Percentiles rank a stretch among this genome's conserved stretches.
Conservation (phyloP, 1,140 invertebrate species). For the Drosophila triauraria region DNA sequence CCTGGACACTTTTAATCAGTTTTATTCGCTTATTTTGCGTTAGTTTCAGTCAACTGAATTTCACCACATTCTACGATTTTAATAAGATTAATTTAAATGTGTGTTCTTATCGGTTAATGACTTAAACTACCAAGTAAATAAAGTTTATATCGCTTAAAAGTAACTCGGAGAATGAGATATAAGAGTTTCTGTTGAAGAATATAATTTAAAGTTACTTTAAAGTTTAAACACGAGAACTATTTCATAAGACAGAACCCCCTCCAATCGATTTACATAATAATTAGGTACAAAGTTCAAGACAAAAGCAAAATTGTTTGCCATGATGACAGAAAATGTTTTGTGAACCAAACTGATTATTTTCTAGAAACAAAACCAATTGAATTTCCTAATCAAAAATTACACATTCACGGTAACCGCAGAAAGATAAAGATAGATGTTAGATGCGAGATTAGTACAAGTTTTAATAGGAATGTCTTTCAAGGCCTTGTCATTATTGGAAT, state of each 20-base stretch:
- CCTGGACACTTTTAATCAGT: neutral
- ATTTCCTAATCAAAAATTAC: neutral
- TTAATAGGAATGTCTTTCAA: neutral
- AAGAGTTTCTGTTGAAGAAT: neutral
- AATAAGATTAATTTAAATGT: neutral
- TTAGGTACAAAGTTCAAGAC: neutral
- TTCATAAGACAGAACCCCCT: neutral
- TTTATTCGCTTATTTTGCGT: too few relatives aligned
- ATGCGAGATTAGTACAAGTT: neutral
- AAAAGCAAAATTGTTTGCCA: conserved; percentile 6
- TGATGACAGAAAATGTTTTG: neutral
- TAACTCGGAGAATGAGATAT: neutral
- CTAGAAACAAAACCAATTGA: neutral
- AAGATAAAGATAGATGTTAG: neutral
- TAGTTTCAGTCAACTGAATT: neutral
- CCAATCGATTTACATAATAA: conserved; percentile 7
- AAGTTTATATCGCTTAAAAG: neutral
- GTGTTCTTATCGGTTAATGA: neutral
- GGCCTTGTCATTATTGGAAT: neutral
- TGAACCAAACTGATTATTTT: neutral
- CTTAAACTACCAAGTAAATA: neutral
- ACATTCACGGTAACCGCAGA: neutral
- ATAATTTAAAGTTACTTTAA: neutral
- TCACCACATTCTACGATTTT: neutral
- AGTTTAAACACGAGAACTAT: neutral